These are phyloP conservation scores for Ailuropoda melanoleuca DNA, from an alignment of 2,113 vertebrate genomes.

Conservation along the genomic window DNA sequence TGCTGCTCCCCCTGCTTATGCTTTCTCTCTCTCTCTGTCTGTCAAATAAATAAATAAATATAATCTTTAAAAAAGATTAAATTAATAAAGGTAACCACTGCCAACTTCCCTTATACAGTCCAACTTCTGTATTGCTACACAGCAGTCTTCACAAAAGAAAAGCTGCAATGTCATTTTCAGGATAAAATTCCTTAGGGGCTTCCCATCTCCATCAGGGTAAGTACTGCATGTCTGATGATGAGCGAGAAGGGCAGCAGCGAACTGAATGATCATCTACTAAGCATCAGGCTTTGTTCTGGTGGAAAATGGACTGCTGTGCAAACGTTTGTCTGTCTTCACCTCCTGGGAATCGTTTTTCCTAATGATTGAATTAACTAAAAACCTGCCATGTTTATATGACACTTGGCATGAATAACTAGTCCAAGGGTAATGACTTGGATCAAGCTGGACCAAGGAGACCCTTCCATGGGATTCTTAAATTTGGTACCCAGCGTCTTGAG, in stretches of 20 bases:
- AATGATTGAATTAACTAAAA: neutral
- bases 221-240: neutral
- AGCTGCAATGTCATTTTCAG: neutral
- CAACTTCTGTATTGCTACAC: neutral
- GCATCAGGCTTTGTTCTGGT: neutral
- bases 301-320: neutral
- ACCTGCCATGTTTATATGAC: neutral
- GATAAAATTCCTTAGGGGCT: neutral
- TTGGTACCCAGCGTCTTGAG: neutral
- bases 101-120: neutral
- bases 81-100: neutral
- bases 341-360: neutral
- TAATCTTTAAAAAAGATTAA: no score
- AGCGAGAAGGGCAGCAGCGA: neutral
- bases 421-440: neutral
- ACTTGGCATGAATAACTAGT: neutral
- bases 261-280: neutral
- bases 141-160: neutral
- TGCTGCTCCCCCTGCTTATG: no score
- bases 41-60: no score
- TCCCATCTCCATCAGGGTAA: neutral
- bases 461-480: neutral
- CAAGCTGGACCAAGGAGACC: neutral
- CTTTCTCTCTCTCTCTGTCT: no score
- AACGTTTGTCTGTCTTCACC: neutral